phyloP scores from a whole-genome alignment of 2,113 vertebrate genomes.

The Damaliscus lunatus region DNA sequence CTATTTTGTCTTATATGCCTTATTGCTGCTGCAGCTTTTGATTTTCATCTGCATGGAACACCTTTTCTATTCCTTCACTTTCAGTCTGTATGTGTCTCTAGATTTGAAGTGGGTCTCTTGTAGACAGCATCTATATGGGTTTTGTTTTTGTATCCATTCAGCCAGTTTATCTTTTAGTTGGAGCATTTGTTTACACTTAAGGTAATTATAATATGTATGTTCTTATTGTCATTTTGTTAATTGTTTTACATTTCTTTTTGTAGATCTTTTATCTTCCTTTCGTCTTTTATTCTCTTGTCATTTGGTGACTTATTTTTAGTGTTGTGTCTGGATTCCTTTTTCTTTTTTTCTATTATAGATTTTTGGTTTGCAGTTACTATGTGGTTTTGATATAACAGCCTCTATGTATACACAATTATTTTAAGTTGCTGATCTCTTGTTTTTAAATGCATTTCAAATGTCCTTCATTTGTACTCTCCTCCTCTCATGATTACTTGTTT shows the following conservation, averaged over 20 bases:
- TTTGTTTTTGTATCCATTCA: background rate
- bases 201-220: background rate
- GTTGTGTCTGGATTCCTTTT: background rate
- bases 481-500: background rate
- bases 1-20: background rate
- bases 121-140: background rate
- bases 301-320: background rate
- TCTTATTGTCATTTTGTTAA: background rate
- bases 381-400: background rate
- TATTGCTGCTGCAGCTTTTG: background rate
- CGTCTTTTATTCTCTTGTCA: background rate
- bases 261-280: background rate
- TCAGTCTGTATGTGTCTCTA: background rate
- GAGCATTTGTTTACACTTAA: background rate
- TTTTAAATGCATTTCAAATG: background rate
- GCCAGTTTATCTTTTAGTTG: background rate
- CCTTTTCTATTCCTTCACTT: background rate
- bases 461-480: background rate
- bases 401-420: background rate
- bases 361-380: background rate
- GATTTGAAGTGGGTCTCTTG: background rate
- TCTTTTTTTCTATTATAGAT: background rate
- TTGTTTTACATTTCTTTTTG: background rate
- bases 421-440: background rate
- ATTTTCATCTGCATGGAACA: background rate